These are phyloP conservation scores for Ophioninae sp. DNA, from an alignment of 2,888 invertebrate genomes.

Conservation along the genomic window DNA sequence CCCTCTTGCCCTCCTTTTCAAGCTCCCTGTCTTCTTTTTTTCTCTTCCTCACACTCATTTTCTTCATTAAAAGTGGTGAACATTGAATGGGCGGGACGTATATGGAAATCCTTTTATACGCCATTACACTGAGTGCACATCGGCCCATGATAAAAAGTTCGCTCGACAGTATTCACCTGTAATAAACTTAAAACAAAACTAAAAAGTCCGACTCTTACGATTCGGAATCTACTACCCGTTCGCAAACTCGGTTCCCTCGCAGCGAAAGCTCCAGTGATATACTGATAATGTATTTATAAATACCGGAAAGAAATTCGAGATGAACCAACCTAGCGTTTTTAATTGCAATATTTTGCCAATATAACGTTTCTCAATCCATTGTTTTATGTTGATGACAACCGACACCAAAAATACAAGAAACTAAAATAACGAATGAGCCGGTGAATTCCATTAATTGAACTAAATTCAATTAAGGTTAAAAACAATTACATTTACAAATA, in stretches of 20 bases:
- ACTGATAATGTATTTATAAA: background rate
- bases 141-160: background rate
- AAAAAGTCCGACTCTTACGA: background rate
- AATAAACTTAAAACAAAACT: background rate
- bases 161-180: background rate
- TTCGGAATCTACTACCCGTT: background rate
- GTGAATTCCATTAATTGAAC: too few relatives aligned
- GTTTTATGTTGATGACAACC: too few relatives aligned
- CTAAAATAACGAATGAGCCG: background rate
- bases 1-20: background rate
- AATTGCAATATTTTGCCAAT: background rate
- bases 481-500: background rate
- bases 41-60: background rate
- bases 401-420: too few relatives aligned
- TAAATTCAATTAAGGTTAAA: background rate
- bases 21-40: background rate
- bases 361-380: too few relatives aligned
- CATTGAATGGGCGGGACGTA: background rate
- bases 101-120: background rate
- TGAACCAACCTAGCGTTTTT: background rate
- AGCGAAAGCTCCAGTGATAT: background rate
- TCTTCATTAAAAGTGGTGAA: background rate
- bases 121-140: constrained; percentile 3
- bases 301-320: background rate
- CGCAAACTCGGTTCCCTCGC: background rate